phyloP scores from a whole-genome alignment of 2,888 invertebrate species.

The Lypha dubia region DNA sequence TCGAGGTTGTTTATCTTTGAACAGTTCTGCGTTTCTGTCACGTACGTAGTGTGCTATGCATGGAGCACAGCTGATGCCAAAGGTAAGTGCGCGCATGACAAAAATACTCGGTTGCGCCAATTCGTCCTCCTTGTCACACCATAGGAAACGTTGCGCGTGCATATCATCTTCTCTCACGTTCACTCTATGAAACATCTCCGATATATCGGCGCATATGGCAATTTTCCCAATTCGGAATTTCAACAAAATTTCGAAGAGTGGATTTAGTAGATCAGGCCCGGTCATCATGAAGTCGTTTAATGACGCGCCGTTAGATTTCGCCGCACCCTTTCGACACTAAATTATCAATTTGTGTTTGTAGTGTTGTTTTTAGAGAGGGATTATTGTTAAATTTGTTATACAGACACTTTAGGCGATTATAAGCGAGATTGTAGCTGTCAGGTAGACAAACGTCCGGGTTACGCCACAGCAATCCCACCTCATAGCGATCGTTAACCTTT shows the following conservation, averaged over 20 bases:
- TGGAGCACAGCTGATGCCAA: too few relatives aligned
- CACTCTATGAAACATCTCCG: slow-evolving; percentile 70
- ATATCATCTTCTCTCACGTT: slow-evolving; percentile 42
- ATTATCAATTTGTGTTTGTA: slow-evolving; percentile 58
- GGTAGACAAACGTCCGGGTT: slow-evolving; percentile 39
- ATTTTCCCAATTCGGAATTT: slow-evolving; percentile 51
- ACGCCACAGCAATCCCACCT: slow-evolving; percentile 42
- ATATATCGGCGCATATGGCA: slow-evolving; percentile 68
- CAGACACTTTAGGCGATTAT: slow-evolving; percentile 34
- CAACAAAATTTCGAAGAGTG: too few relatives aligned
- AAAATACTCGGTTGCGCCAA: too few relatives aligned
- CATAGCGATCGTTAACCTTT: slow-evolving; percentile 37
- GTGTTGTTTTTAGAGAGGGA: slow-evolving; percentile 9
- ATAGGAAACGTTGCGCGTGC: too few relatives aligned
- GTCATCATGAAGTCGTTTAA: too few relatives aligned
- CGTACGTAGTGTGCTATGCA: too few relatives aligned
- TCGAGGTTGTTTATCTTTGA: too few relatives aligned
- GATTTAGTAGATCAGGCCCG: too few relatives aligned
- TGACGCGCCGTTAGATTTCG: too few relatives aligned
- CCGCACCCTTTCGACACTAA: slow-evolving; percentile 45
- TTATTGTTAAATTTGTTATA: slow-evolving; percentile 22
- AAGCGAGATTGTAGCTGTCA: slow-evolving; percentile 12
- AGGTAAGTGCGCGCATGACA: too few relatives aligned
- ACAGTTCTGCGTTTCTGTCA: too few relatives aligned
- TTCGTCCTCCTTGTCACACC: too few relatives aligned